Evolutionary conservation across 2,888 invertebrate species (phyloP), one percentile per base, ranked within the genome.

Genomic region (Philereme vetulata): DNA sequence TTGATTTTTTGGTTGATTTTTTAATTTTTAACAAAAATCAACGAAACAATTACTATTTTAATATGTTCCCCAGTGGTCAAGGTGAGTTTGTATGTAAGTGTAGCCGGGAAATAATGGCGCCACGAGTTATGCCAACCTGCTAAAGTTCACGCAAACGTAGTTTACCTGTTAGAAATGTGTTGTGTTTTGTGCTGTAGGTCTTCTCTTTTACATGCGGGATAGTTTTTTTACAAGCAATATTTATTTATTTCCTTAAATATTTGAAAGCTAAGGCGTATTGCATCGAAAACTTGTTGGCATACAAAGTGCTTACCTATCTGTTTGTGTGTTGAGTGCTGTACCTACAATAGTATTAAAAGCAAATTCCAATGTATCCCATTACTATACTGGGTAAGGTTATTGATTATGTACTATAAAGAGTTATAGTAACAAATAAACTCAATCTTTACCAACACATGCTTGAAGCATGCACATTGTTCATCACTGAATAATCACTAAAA

Each of bases 1-100:
- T 70, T 70, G 70, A 70, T 70, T 70, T 70, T 70, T 62, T 67
- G 65, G 66, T 67, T 70, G 70, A 70, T 66, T 70, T 66, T 56
- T 65, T 64, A 52, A 51, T 38, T 58, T 58, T 64, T 65, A 66
- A 44, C 64, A 70, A 70, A 70, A 70, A 70, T 70, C 70, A 70
- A 70, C 70, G 70, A 70, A 70, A 70, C 70, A 70, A 70, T 70
- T 66, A 67, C 67, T 65, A 57, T 45, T 59, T 55, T 64, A 70
- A 50, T 63, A 70, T 70, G 70, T 70, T 70, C 65, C 70, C 70
- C 64, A 67, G 70, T 67, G 67, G 67, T 60, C 70, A 70, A 70
- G 70, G 70, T 70, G 55, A 70, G 67, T 58, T 59, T 54, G 48
- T 32, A 49, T 56, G 49, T 58, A 55, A 44, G 44, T 55, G 51